Evolutionary conservation across 2,113 vertebrate genomes (phyloP), one percentile per base, ranked within the genome.

Genomic region (Alligator sinensis): DNA sequence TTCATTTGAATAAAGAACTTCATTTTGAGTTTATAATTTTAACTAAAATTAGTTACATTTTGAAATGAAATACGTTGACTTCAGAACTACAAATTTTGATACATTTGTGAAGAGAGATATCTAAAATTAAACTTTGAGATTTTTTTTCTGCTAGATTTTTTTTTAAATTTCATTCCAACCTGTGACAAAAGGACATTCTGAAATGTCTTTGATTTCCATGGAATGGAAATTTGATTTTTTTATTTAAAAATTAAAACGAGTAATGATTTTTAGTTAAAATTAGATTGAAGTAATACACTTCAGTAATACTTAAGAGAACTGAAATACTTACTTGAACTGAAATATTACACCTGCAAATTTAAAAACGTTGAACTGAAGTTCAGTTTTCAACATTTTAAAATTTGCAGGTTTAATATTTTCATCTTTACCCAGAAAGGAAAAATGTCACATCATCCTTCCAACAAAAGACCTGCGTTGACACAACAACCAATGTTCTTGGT

Each of bases 401-500:
- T 30, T 30, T 68, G 64, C n/a, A 55, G 62, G 28, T 34, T 5
- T 84, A 76, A 30, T 55, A 30, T 78, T 88, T 82, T 74, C n/a
- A 47, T 88, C 11, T 74, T 75, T 91, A 47, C 90, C 34, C 21
- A 80, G 59, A 25, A 17, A 3, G 76, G 93, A 93, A 83, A 79
- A 87, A 91, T 0, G 17, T 8, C 59, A 70, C 2, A 1, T 3
- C 25, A 22, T 16, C 10, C 61, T 88, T 12, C 22, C 88, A 82
- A 62, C n/a, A 74, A 58, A 30, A 47, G 0, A 1, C 10, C 8
- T 38, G 30, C 2, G 3, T 34, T 66, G 66, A 66, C 27, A n/a
- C n/a, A 66, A 16, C 63, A 66, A n/a, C 4, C 25, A 47, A 47
- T 47, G 47, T 47, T 47, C 47, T 47, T 47, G 7, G 47, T 47